Evolutionary conservation across 35 echinoderm and acorn worm genomes (phyloP), one percentile per base, ranked within the genome.

Genomic region (Ptychodera flava): DNA sequence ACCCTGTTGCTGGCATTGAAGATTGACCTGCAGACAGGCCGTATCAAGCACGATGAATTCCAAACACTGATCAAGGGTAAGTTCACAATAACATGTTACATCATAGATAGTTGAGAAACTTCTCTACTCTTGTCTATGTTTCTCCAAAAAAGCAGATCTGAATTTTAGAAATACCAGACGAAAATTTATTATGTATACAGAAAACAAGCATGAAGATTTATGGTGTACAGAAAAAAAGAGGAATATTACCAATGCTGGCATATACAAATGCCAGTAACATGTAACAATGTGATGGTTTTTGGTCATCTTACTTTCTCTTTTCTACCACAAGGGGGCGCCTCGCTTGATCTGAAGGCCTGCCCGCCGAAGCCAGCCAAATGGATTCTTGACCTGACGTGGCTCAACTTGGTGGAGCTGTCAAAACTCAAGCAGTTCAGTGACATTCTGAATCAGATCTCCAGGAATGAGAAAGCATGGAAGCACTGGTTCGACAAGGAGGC

Each of bases 401-500:
- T 97, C 36, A 97, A 97, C 88, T 78, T 97, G 83, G 95, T 97
- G 35, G 95, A 97, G 85, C 89, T 97, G 1, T 87, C 86, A 80
- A 97, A 97, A 83, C 86, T 97, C 27, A 97, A 94, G 38, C 88
- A 97, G 85, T 97, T 97, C 85, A 88, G 85, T 16, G 95, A 97
- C 33, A 87, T 97, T 28, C 80, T 97, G 29, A 97, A 97, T 64
- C 95, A 97, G 78, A 78, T 97, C 78, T 81, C 89, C 31, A 87
- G 95, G 15, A 97, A 97, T 81, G 95, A 97, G 90, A 97, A 97
- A 87, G 92, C 93, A 33, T 97, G 95, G 95, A 97, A 92, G 86
- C 95, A 97, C 77, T 97, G 95, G 95, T 97, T 97, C 88, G 95
- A 97, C 87, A 97, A 94, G 79, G 95, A 97, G 45, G 92, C 95